These are phyloP conservation scores for Eidolon dupreanum DNA, from an alignment of 2,797 vertebrate species.

Conservation along the genomic window DNA sequence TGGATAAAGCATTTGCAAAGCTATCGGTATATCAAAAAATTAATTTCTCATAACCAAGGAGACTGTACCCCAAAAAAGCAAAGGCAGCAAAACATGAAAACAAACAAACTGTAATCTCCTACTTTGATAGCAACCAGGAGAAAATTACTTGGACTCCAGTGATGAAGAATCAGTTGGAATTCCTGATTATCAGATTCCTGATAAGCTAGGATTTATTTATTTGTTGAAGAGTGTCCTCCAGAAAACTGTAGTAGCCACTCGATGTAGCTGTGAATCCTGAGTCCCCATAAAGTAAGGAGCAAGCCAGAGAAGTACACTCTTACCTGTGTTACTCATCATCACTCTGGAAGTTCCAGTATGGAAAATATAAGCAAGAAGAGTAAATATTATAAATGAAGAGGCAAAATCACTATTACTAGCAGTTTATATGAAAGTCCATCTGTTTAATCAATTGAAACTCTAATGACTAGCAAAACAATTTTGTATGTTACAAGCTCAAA, in stretches of 20 bases:
- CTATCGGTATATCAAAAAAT: not conserved
- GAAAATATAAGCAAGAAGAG: not conserved
- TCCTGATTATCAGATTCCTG: not conserved
- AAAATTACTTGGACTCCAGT: not conserved
- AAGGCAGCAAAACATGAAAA: not conserved
- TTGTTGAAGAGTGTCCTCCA: not conserved
- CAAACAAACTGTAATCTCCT: not conserved
- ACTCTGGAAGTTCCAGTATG: not conserved
- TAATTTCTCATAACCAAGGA: conserved; percentile 5
- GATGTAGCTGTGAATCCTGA: not conserved
- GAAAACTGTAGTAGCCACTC: not conserved
- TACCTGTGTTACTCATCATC: not conserved
- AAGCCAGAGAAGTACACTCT: not conserved
- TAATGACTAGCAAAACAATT: not conserved
- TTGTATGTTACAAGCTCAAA: not conserved
- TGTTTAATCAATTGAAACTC: not conserved
- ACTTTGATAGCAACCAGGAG: not conserved
- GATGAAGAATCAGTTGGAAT: not conserved
- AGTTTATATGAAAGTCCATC: not conserved
- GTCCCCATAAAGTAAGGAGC: not conserved
- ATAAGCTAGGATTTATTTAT: not conserved
- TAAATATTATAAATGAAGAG: not conserved
- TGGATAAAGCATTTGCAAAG: not conserved
- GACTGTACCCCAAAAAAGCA: not conserved
- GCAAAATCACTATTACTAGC: not conserved